Percentiles rank a stretch among this genome's conserved stretches.
phyloP scores from a whole-genome alignment of 2,113 vertebrate genomes.

The Esox niger region DNA sequence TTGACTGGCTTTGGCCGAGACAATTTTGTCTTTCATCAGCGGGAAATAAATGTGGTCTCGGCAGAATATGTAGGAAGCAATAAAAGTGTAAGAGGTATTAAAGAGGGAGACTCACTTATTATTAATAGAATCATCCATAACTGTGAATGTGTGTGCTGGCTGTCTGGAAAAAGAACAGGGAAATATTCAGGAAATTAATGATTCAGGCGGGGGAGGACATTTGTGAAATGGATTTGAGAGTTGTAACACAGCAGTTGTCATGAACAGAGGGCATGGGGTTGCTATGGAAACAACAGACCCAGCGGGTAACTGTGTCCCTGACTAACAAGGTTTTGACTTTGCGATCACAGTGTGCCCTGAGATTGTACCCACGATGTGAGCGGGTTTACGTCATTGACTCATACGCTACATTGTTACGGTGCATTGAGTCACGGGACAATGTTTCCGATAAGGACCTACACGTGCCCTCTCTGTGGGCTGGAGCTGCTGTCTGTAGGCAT shows the following conservation, averaged over 20 bases:
- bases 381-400: too few relatives aligned
- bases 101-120: background rate
- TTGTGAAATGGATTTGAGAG: background rate
- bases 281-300: background rate
- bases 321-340: too few relatives aligned
- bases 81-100: conserved; percentile 19
- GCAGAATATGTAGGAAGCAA: conserved; percentile 8
- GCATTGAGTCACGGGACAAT: background rate
- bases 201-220: background rate
- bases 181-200: background rate
- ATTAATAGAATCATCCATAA: background rate
- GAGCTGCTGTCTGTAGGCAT: background rate
- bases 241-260: background rate
- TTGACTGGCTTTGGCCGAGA: conserved; percentile 7
- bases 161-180: conserved; percentile 1
- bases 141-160: background rate
- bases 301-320: too few relatives aligned
- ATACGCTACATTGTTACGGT: too few relatives aligned
- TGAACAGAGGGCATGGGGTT: background rate
- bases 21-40: conserved; percentile 11
- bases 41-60: conserved; percentile 22
- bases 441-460: too few relatives aligned
- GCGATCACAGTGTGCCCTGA: too few relatives aligned
- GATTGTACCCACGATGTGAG: too few relatives aligned
- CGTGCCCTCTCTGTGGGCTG: background rate